These are phyloP conservation scores for Bombus ignitus DNA, from an alignment of 1,140 invertebrate genomes.

Conservation along the genomic window DNA sequence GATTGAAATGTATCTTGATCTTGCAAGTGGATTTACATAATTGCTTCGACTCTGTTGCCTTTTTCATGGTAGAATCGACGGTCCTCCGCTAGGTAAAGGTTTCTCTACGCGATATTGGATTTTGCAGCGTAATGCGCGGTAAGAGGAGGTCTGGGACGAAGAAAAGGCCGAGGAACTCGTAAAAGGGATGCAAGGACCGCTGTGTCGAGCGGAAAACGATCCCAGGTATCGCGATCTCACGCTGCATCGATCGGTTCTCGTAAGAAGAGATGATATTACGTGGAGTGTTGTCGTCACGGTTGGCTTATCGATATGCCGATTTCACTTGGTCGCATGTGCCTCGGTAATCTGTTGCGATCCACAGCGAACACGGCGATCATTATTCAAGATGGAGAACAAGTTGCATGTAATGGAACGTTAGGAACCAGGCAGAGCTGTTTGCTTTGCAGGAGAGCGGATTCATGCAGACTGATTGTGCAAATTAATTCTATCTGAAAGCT, in stretches of 20 bases:
- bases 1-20: conserved; percentile 78
- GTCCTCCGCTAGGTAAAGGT: conserved; percentile 55
- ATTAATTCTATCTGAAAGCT: not conserved
- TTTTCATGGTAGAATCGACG: conserved; percentile 44
- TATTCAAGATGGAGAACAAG: not conserved
- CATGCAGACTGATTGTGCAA: not conserved
- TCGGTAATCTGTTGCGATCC: not conserved
- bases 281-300: not conserved
- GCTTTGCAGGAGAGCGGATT: not conserved
- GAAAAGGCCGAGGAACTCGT: not conserved
- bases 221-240: not conserved
- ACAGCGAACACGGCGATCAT: not conserved
- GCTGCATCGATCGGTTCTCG: not conserved
- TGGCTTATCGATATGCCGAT: not conserved
- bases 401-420: not conserved
- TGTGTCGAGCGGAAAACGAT: conserved; percentile 2
- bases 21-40: conserved; percentile 76
- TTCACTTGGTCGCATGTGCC: not conserved
- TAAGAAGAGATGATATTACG: not conserved
- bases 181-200: conserved; percentile 46
- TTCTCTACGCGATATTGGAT: conserved; percentile 71
- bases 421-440: not conserved
- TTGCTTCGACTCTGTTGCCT: conserved; percentile 75
- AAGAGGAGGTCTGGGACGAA: conserved; percentile 13
- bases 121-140: conserved; percentile 50